Base-by-base conservation (phyloP, 2,113 vertebrate genomes). In the Isichthys henryi region DNA sequence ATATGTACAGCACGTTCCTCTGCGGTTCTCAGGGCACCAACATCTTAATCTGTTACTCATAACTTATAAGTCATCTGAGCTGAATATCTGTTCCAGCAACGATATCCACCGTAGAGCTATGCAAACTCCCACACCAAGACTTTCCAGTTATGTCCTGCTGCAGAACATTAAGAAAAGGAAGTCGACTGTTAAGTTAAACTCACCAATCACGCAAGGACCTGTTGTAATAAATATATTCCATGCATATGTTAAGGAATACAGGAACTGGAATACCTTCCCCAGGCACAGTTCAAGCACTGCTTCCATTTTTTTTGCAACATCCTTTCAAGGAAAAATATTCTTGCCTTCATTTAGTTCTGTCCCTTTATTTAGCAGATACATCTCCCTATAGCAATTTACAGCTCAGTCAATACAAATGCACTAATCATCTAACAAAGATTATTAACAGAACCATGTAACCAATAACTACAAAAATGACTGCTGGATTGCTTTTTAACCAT, bases 31-130 rank as follows among this genome's bases (percentile, higher is more conserved):
- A 43, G 17, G 52, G 27, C 62, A 50, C 62, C 35, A 43, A 91
- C 90, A 88, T 58, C 88, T 90, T 90, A 91, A 90, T 91, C 62
- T 89, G 89, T 92, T 19, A 86, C 90, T 92, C 92, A 91, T 90
- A 92, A 92, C 77, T 90, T 56, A 84, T n/a, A 85, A 31, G 86
- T 77, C 70, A 90, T 66, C 31, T 80, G 15, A 77, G 23, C 83
- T 35, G 31, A 48, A 62, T 52, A 45, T 31, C 87, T 50, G 56
- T 74, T 83, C 46, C 46, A 62, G 85, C 48, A 86, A 89, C 49
- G 83, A 43, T 58, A 88, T 46, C 49, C 45, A 50, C 9, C 17
- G 15, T 52, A 52, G 52, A 43, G 86, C 10, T 23, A 45, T n/a
- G 31, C 86, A 58, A 88, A 45, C 21, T 62, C 86, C 52, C 52